Base-by-base conservation (phyloP, 2,888 invertebrate species). In the Branchipolynoe longqiensis region DNA sequence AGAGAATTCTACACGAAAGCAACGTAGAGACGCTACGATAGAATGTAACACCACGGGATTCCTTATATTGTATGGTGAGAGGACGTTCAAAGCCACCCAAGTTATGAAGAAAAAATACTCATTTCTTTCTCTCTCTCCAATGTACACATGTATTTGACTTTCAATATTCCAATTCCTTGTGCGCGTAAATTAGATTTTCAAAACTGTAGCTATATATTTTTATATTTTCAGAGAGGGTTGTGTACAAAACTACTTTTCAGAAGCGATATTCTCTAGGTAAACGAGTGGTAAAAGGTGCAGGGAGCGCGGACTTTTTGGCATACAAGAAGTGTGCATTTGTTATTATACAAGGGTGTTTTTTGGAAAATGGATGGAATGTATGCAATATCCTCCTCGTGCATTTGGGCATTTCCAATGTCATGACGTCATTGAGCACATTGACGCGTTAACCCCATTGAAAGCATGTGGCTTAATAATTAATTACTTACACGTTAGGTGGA, bases 61-160 rank as follows among this genome's bases (percentile, higher is more conserved):
- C 69, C 69, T 25, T 33, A 33, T 69, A 69, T 8, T 18, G 69
- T n/a, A 69, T 69, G 69, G 69, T 69, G 69, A 69, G 69, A 62
- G 69, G 69, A 69, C 69, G 33, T 33, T 69, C 69, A 69, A 78
- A 48, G 78, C 78, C 78, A 78, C 78, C 78, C 78, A 78, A 78
- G 78, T 78, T 48, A 78, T 54, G 78, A 41, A n/a, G n/a, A 78
- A 78, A 78, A 73, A 78, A 78, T 78, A 78, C 78, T 78, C 78
- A 78, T 78, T 78, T 78, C 78, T 78, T 78, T 78, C 78, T 78
- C 78, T 78, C 78, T 78, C 78, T 78, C 78, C 78, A 78, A 33
- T 78, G 78, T 78, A 78, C 28, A 78, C 28, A 78, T 78, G 78
- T 78, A 78, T 48, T 48, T 48, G 41, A 78, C 78, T 78, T 78